Conservation (phyloP, 2,113 vertebrate species). For the Aldabrachelys gigantea region DNA sequence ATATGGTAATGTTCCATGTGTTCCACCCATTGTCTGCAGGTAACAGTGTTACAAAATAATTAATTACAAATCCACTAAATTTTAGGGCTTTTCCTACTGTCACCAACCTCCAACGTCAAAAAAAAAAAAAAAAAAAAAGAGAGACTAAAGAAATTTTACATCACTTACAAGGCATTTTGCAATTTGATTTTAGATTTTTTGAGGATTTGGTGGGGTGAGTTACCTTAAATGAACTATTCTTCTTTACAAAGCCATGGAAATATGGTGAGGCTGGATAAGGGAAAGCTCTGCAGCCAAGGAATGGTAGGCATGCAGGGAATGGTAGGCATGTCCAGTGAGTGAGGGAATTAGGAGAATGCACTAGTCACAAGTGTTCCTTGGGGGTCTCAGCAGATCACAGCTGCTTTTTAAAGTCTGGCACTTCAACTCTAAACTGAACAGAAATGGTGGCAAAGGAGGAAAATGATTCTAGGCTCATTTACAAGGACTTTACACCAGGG, state of each 20-base stretch:
- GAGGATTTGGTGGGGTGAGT: background rate
- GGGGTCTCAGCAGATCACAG: background rate
- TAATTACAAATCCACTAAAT: background rate
- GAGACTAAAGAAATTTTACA: background rate
- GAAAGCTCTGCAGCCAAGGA: background rate
- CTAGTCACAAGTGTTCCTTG: background rate
- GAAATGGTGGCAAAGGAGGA: background rate
- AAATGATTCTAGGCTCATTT: background rate
- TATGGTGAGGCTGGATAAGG: background rate
- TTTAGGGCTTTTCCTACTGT: background rate
- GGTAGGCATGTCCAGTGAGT: background rate
- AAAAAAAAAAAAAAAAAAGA: background rate
- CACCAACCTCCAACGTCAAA: background rate
- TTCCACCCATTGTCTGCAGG: background rate
- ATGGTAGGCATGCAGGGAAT: background rate
- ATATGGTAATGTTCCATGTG: background rate
- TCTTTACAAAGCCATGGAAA: background rate
- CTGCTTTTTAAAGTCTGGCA: background rate
- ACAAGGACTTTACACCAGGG: background rate
- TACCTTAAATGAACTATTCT: background rate
- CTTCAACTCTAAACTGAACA: background rate
- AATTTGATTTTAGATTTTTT: background rate
- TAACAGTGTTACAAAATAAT: background rate
- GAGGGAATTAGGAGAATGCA: background rate
- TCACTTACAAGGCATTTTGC: background rate